phyloP scores from a whole-genome alignment of 2,888 invertebrate species.

The Agrilus cyanescens region DNA sequence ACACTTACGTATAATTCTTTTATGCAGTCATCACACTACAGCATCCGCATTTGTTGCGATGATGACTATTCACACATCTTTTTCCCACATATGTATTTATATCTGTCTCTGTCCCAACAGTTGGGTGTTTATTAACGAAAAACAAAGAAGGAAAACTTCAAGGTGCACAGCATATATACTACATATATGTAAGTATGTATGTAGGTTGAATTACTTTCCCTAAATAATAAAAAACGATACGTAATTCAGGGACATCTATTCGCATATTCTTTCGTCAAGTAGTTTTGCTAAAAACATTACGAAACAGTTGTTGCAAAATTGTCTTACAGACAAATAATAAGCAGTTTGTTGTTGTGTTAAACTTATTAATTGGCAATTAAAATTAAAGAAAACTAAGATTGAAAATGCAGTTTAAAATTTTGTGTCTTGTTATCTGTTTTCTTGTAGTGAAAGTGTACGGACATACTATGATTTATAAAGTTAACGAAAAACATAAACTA shows the following conservation, averaged over 20 bases:
- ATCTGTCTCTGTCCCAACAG: too few species aligned
- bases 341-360: too few species aligned
- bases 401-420: slow-evolving; percentile 23
- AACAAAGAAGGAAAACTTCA: too few species aligned
- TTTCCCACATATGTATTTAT: too few species aligned
- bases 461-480: slow-evolving; percentile 38
- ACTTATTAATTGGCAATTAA: too few species aligned
- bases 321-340: too few species aligned
- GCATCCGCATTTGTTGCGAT: too few species aligned
- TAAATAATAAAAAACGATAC: slow-evolving; percentile 10
- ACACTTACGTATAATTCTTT: too few species aligned
- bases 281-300: slow-evolving; percentile 10
- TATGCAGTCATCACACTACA: too few species aligned
- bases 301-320: slow-evolving; percentile 3
- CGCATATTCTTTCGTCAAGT: slow-evolving; percentile 5
- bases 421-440: slow-evolving; percentile 54
- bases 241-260: background rate
- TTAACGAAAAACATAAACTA: slow-evolving; percentile 38
- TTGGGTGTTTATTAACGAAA: too few species aligned
- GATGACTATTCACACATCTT: too few species aligned
- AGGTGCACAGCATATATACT: background rate
- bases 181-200: slow-evolving; percentile 9
- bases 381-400: background rate
- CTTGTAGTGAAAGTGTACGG: slow-evolving; percentile 40
- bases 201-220: slow-evolving; percentile 15